Evolutionary conservation across 2,113 vertebrate species (phyloP).

Genomic region (Trichomycterus rosablanca): DNA sequence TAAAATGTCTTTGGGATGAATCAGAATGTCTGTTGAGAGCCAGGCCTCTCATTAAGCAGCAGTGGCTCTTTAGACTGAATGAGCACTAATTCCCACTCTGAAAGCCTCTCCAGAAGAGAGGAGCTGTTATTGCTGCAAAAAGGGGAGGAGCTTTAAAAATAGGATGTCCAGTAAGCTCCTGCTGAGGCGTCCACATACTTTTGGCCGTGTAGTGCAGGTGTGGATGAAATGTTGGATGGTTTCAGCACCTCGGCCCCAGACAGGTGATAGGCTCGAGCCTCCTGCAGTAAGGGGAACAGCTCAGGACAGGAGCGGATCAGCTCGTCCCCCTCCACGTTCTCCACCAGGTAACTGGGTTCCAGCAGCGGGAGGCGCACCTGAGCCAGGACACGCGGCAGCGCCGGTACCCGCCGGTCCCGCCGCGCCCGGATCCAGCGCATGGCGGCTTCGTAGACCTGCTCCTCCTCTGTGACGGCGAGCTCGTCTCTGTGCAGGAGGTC

Average conservation of each 20-base stretch:
- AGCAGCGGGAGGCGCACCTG: slow-evolving; percentile 82
- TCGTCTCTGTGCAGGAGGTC: slow-evolving; percentile 79
- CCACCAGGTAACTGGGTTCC: slow-evolving; percentile 91
- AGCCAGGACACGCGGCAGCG: slow-evolving; percentile 72
- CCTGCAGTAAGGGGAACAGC: slow-evolving; percentile 85
- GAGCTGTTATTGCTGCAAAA: too few species aligned
- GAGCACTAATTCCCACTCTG: too few species aligned
- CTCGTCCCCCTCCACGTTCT: slow-evolving; percentile 83
- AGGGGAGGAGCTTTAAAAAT: too few species aligned
- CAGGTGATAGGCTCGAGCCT: slow-evolving; percentile 86
- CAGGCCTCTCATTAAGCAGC: too few species aligned
- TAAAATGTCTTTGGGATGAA: too few species aligned
- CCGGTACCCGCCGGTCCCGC: slow-evolving; percentile 64
- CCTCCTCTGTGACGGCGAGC: slow-evolving; percentile 81
- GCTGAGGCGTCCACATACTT: too few species aligned
- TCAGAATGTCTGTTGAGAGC: too few species aligned
- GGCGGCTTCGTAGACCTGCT: slow-evolving; percentile 83
- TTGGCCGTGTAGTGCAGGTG: too few species aligned
- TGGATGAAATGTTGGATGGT: too few species aligned
- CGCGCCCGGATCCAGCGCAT: slow-evolving; percentile 82
- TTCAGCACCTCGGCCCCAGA: slow-evolving; percentile 91
- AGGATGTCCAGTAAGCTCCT: too few species aligned
- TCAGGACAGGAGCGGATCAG: slow-evolving; percentile 82
- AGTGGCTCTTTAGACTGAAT: too few species aligned
- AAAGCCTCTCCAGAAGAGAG: too few species aligned